Base-by-base conservation (phyloP, 2,888 invertebrate species). In the Spodoptera picta region DNA sequence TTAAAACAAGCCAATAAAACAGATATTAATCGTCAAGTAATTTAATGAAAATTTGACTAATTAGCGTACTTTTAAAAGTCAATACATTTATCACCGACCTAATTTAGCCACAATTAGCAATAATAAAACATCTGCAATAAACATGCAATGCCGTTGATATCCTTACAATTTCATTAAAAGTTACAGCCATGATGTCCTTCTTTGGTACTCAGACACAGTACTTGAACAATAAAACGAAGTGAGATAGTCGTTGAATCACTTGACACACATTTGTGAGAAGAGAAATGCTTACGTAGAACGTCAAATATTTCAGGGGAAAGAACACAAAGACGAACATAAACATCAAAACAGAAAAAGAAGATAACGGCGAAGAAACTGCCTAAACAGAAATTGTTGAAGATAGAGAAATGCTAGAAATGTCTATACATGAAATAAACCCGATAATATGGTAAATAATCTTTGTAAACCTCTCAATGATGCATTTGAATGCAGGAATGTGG, bases 211-310 rank as follows among this genome's bases (percentile, higher is more conserved):
- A 78, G 73, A 78, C 73, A 72, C 80, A 75, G 74, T 77, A 90
- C 88, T 89, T 85, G 89, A 88, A 90, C 90, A 91, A 90, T 91
- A 92, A 92, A 91, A 90, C 70, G 86, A 82, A 87, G 82, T 84
- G 70, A 77, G 82, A 87, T 85, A 84, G 82, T 86, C 83, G 88
- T 86, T 85, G 89, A 85, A 86, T 84, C 80, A 87, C 92, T 93
- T 93, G 92, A 92, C 92, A 92, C 76, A 92, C 89, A 89, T 92
- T 82, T 80, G 79, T 79, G 63, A 81, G 75, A 79, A 80, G 74
- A 80, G 78, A 85, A 83, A 83, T 83, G 80, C 61, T 72, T 71
- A 75, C 59, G 27, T 66, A 64, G 61, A 66, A 44, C 52, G 67
- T 78, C 68, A 71, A 68, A 69, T 61, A 62, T 74, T 72, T 66